Evolutionary conservation across 2,888 invertebrate genomes (phyloP), one percentile per base, ranked within the genome.

Genomic region (Caenorhabditis uteleia): DNA sequence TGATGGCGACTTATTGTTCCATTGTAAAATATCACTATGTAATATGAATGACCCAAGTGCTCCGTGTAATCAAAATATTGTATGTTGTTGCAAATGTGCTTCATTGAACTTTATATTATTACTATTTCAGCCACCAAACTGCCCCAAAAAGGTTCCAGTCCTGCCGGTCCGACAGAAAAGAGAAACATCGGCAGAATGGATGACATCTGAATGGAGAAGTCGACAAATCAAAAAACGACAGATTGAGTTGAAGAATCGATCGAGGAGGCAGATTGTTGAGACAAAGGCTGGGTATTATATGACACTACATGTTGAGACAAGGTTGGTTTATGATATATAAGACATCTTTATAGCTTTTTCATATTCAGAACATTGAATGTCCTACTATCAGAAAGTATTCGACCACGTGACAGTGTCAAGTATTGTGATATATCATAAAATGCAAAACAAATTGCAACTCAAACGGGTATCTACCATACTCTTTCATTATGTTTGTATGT

Each of bases 11-110:
- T 56, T 82, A 20, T 45, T 74, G 25, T 82, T 80, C 70, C 61
- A 69, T n/a, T 82, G 82, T 60, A 64, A 70, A 25, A 65, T 82
- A 14, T 80, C 79, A 3, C 50, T 82, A 43, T 82, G 82, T 59
- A 79, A 82, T 57, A 77, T 77, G 73, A 65, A 71, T 16, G 69
- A 67, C 26, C 58, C 61, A 25, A 57, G 39, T 42, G 57, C 68
- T 7, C 49, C 60, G 21, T 72, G 72, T 51, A 61, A 60, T 42
- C 55, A 59, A 40, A 59, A 43, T 18, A 60, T 69, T 33, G 71
- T 68, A 29, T 50, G 58, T 40, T 39, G 14, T 34, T 14, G 16
- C 12, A 34, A 6, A 34, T 34, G 14, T n/a, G 12, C 34, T 34
- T n/a, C n/a, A 14, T 34, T n/a, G 4, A 14, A 7, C 7, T 34